A percentile compares a stretch with the other conserved stretches of the same genome.
Conservation (phyloP, 2,113 vertebrate genomes). For the Zapornia atra region DNA sequence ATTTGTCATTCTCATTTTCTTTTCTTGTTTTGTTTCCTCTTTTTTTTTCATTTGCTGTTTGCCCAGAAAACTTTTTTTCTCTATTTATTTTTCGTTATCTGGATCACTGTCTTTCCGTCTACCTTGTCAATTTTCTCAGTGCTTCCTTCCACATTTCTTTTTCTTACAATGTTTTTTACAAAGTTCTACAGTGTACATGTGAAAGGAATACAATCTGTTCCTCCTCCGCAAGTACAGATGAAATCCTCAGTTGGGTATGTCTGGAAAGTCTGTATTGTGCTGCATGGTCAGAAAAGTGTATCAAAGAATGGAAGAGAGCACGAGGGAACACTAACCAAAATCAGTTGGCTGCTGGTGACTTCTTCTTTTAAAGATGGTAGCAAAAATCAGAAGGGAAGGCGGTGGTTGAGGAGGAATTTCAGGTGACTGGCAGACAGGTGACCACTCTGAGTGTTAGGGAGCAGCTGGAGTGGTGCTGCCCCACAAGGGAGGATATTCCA, state of each 20-base stretch:
- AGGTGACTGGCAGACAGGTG: fast-evolving
- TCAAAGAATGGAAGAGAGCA: not conserved
- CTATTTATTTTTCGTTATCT: not conserved
- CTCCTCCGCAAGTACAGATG: not conserved
- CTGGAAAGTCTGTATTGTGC: slow-evolving; percentile 11
- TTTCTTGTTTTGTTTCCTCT: not conserved
- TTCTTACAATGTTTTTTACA: not conserved
- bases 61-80: not conserved
- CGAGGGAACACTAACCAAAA: not conserved
- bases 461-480: not conserved
- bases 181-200: not conserved
- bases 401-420: not conserved
- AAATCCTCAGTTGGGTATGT: not conserved
- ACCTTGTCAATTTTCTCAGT: not conserved
- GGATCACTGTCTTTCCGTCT: not conserved
- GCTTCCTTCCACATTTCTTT: not conserved
- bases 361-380: not conserved
- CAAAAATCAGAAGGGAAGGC: not conserved
- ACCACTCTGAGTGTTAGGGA: not conserved
- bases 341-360: not conserved
- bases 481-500: fast-evolving
- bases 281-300: not conserved
- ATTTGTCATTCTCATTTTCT: not conserved
- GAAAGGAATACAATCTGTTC: not conserved
- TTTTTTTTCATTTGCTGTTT: not conserved